Evolutionary conservation across 2,113 vertebrate genomes (phyloP).

Genomic region (Ailuropoda melanoleuca): DNA sequence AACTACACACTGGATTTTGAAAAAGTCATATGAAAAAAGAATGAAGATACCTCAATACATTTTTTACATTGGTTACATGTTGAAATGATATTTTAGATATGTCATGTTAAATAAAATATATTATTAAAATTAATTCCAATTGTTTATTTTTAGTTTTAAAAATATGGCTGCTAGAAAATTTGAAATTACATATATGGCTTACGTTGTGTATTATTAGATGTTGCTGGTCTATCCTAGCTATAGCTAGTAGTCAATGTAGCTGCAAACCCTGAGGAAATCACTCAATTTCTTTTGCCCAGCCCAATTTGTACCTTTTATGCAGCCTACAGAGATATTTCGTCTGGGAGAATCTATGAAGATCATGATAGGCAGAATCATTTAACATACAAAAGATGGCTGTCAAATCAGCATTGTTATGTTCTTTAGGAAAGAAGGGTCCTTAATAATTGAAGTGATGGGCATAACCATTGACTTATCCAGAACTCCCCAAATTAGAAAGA

Average conservation of each 20-base stretch:
- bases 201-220: background rate
- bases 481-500: background rate
- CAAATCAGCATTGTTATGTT: background rate
- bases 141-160: slow-evolving; percentile 1
- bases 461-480: background rate
- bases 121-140: background rate
- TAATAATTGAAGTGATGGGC: background rate
- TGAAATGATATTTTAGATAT: background rate
- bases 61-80: background rate
- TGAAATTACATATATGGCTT: background rate
- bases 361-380: background rate
- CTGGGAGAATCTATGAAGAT: background rate
- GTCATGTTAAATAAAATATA: background rate
- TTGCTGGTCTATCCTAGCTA: background rate
- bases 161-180: background rate
- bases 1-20: background rate
- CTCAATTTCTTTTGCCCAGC: background rate
- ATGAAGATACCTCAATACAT: background rate
- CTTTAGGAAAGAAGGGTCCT: background rate
- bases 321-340: background rate
- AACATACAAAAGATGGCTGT: background rate
- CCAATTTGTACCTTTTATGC: background rate
- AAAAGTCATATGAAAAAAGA: background rate
- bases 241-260: background rate
- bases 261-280: background rate